Conservation (phyloP, 1,140 invertebrate genomes). For the Lutraria rhynchaena region DNA sequence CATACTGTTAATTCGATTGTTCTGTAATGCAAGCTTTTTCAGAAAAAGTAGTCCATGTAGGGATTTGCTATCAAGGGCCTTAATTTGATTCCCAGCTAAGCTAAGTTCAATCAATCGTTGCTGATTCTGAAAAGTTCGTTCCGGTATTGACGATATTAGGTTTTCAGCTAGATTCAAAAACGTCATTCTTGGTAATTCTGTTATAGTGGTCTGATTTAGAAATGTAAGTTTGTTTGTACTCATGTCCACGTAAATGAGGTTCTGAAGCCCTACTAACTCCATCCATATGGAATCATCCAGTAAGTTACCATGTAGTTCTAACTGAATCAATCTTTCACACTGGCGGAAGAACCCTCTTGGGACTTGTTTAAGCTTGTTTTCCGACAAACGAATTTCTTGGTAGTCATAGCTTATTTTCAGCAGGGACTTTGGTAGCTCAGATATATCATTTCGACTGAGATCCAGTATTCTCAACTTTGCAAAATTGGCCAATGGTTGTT, state of each 20-base stretch:
- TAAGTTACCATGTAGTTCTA: constrained; percentile 15
- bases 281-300: constrained; percentile 32
- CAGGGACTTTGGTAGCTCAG: constrained; percentile 15
- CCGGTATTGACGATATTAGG: constrained; percentile 25
- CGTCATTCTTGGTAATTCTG: not conserved
- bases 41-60: constrained; percentile 38
- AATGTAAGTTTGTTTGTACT: constrained; percentile 40
- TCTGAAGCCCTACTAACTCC: constrained; percentile 5
- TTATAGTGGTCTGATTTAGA: constrained; percentile 36
- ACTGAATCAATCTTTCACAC: constrained; percentile 5
- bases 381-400: constrained; percentile 33
- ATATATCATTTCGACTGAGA: constrained; percentile 41
- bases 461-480: constrained; percentile 16
- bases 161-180: constrained; percentile 21
- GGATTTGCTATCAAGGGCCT: constrained; percentile 13
- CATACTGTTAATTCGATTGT: constrained; percentile 38
- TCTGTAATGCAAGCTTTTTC: constrained; percentile 18
- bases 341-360: constrained; percentile 21
- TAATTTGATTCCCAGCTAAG: constrained; percentile 35
- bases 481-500: constrained; percentile 20
- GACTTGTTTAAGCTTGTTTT: constrained; percentile 19
- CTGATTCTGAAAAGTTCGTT: constrained; percentile 37
- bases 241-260: constrained; percentile 29
- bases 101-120: constrained; percentile 19
- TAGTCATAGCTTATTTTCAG: constrained; percentile 10